phyloP scores from a whole-genome alignment of 2,797 vertebrate genomes.

The Poeciliopsis infans region DNA sequence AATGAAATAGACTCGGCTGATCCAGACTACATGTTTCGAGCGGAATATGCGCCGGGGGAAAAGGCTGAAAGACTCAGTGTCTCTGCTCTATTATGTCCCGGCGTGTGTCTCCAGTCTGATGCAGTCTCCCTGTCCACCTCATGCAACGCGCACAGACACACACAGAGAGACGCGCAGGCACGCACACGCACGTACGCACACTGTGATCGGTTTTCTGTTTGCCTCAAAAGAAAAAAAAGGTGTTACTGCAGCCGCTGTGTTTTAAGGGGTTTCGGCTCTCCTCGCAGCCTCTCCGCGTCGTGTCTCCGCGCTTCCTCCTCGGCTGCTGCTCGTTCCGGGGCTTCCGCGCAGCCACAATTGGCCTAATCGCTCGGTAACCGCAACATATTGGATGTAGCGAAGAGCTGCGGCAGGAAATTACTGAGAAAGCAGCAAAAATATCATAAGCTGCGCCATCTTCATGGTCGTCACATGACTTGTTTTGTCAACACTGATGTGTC shows the following conservation, averaged over 20 bases:
- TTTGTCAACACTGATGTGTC: conserved; percentile 80
- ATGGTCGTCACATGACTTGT: conserved; percentile 79
- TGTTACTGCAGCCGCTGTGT: conserved; percentile 58
- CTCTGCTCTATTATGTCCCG: conserved; percentile 71
- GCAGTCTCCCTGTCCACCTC: conserved; percentile 79
- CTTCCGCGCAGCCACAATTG: conserved; percentile 31
- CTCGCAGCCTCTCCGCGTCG: conserved; percentile 51
- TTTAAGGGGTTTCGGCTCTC: conserved; percentile 16
- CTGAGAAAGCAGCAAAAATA: conserved; percentile 58
- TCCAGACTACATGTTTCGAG: conserved; percentile 66
- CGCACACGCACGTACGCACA: conserved; percentile 25
- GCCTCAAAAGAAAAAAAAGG: conserved; percentile 16
- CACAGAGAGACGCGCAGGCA: conserved; percentile 15
- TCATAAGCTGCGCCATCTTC: conserved; percentile 82
- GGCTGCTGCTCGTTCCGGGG: conserved; percentile 9
- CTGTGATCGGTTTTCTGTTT: conserved; percentile 46
- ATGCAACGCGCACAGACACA: conserved; percentile 51
- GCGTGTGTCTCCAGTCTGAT: conserved; percentile 76
- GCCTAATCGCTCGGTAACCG: conserved; percentile 47
- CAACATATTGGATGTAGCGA: conserved; percentile 34
- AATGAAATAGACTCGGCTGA: conserved; percentile 39
- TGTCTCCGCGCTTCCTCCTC: conserved; percentile 12
- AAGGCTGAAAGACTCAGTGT: conserved; percentile 48
- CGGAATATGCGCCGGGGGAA: conserved; percentile 39
- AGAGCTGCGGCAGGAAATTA: conserved; percentile 41